Evolutionary conservation across 1,140 invertebrate species (phyloP), one percentile per base, ranked within the genome.

Genomic region (Drosophila albomicans): DNA sequence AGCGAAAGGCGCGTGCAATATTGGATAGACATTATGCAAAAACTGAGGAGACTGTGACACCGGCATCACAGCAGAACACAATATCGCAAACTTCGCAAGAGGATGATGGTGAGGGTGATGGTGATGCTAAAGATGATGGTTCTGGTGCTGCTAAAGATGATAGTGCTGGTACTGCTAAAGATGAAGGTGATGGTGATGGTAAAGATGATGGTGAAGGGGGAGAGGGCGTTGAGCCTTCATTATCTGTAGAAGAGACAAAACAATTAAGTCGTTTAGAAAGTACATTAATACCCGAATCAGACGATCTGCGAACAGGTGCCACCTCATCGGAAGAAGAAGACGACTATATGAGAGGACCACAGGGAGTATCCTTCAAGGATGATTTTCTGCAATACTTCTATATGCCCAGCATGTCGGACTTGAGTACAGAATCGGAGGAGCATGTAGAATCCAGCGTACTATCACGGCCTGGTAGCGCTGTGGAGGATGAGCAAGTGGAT

Each of bases 321-420:
- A 61, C 70, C 5, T 73, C 70, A 2, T 67, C 65, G 0, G 64
- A 67, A 3, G 64, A 61, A 3, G 13, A 51, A 1, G n/a, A 15
- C 10, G 32, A 43, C 1, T 45, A 61, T 51, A 4, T n/a, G 8
- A 5, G 8, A 15, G 15, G 16, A 10, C 8, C 30, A 25, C 2
- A 10, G 7, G 1, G 28, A 0, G 51, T 45, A 2, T 43, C 52
- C 0, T 75, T 81, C 46, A 68, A 80, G 5, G 41, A 1, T 7
- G 45, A 85, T 5, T 85, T 85, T 30, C 38, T 73, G 10, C 0
- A 38, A 4, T 45, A 68, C 4, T 61, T 73, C 7, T 46, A 13
- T 5, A 52, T 73, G 5, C 70, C 70, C 28, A 73, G 64, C 13
- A 8, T 61, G 0, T 73, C 72, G 3, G 72, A 75, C 7, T 38